A percentile compares a stretch with the other conserved stretches of the same genome.
These are phyloP conservation scores for Corythoichthys intestinalis DNA, from an alignment of 2,113 vertebrate genomes.

Conservation along the genomic window DNA sequence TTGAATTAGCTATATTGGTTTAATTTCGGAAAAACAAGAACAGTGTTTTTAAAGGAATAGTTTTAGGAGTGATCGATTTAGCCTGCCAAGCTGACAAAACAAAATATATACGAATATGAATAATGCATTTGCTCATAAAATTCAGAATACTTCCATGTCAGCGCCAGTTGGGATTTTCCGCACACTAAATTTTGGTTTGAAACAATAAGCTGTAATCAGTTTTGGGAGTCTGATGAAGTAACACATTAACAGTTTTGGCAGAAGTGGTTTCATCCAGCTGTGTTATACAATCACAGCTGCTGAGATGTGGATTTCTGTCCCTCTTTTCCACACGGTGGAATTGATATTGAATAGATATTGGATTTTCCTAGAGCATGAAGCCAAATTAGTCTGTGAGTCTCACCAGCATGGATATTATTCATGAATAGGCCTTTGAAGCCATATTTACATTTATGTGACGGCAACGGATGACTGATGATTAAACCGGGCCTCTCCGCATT, in stretches of 20 bases:
- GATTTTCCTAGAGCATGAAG: constrained; percentile 20
- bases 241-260: constrained; percentile 35
- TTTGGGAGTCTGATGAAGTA: constrained; percentile 36
- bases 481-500: constrained; percentile 7
- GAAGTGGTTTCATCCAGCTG: constrained; percentile 24
- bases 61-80: not conserved
- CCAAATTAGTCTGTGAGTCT: constrained; percentile 19
- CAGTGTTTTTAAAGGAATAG: not conserved
- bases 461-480: constrained; percentile 11
- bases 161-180: constrained; percentile 14
- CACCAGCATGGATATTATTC: constrained; percentile 23
- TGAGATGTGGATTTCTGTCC: constrained; percentile 34
- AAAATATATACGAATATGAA: not conserved
- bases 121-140: not conserved
- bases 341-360: constrained; percentile 31
- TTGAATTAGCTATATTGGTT: not conserved
- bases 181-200: constrained; percentile 29
- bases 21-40: not conserved
- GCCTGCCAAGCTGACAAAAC: not conserved
- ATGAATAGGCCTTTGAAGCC: constrained; percentile 13
- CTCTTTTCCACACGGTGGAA: constrained; percentile 24
- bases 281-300: constrained; percentile 30
- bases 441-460: constrained; percentile 17
- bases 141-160: not conserved
- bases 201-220: constrained; percentile 45